Base-by-base conservation (phyloP, 2,113 vertebrate species). In the Bombycilla garrulus region DNA sequence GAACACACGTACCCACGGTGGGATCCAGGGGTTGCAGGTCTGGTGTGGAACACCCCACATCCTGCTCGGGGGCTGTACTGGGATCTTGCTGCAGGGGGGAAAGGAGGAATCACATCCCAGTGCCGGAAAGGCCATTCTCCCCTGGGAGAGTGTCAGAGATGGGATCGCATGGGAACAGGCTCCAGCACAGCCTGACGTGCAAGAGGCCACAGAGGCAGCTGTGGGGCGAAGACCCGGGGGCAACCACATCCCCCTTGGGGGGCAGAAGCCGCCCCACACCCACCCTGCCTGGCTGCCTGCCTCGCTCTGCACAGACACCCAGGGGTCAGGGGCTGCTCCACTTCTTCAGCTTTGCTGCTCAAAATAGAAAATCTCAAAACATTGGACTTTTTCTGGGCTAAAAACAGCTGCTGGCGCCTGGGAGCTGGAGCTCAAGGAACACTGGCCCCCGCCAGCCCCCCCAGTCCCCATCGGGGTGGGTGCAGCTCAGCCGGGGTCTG, bases 341-440 rank as follows among this genome's bases (percentile, higher is more conserved):
- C 54, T 96, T 95, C 76, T 93, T 93, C 79, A 93, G 92, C 79
- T 96, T 96, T 57, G n/a, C 38, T 12, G 58, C 95, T 86, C 79
- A 96, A 95, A 97, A 95, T 96, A 97, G 95, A 97, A 97, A 95
- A 90, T 77, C 85, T 97, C 93, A 95, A 95, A 95, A 97, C 95
- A 96, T 50, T 5, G 16, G 64, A 93, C 45, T 96, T 93, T 90
- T 67, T 90, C 88, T 90, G 1, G 1, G 88, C 93, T 96, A 95
- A 96, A 96, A 96, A 96, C 92, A 96, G 74, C 71, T 7, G 0
- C 88, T 2, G 28, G 93, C 18, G 90, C 78, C 90, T 90, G 93
- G 82, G 93, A 95, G 90, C 71, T 82, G 71, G 40, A 93, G 38
- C 66, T 21, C 36, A n/a, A 86, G 82, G 90, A 95, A 94, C 50